Evolutionary conservation across 2,797 vertebrate genomes (phyloP).

Genomic region (Oryzias dopingdopingensis): DNA sequence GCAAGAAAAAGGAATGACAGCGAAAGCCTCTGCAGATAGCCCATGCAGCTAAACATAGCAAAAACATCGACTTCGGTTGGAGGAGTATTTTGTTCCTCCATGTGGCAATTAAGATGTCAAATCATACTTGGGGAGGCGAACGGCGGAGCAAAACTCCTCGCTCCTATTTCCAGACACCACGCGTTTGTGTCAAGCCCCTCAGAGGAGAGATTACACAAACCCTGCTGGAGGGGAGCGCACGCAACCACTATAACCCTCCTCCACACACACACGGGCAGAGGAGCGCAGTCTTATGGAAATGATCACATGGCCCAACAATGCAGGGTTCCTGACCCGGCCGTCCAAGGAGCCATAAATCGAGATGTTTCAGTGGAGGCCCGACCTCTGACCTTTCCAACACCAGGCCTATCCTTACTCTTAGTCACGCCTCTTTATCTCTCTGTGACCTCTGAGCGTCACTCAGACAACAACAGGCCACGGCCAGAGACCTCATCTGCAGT

Average conservation of each 20-base stretch:
- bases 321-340: conserved; percentile 58
- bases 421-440: conserved; percentile 64
- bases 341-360: conserved; percentile 64
- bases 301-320: conserved; percentile 69
- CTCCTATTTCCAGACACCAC: conserved; percentile 72
- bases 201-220: conserved; percentile 49
- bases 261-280: conserved; percentile 20
- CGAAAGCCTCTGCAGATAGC: conserved; percentile 70
- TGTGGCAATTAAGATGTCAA: conserved; percentile 81
- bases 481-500: conserved; percentile 45
- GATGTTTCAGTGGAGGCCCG: conserved; percentile 49
- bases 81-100: conserved; percentile 78
- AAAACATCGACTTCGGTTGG: conserved; percentile 70
- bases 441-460: conserved; percentile 63
- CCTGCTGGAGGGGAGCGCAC: conserved; percentile 27
- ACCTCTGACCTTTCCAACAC: conserved; percentile 68
- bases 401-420: conserved; percentile 71
- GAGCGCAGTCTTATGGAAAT: conserved; percentile 70
- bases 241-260: conserved; percentile 7
- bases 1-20: conserved; percentile 57
- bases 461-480: conserved; percentile 52
- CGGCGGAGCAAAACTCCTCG: conserved; percentile 63
- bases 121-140: conserved; percentile 77
- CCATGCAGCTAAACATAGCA: conserved; percentile 75
- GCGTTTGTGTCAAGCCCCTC: conserved; percentile 53